These are phyloP conservation scores for Tinea semifulvella DNA, from an alignment of 2,888 invertebrate genomes.

Conservation along the genomic window DNA sequence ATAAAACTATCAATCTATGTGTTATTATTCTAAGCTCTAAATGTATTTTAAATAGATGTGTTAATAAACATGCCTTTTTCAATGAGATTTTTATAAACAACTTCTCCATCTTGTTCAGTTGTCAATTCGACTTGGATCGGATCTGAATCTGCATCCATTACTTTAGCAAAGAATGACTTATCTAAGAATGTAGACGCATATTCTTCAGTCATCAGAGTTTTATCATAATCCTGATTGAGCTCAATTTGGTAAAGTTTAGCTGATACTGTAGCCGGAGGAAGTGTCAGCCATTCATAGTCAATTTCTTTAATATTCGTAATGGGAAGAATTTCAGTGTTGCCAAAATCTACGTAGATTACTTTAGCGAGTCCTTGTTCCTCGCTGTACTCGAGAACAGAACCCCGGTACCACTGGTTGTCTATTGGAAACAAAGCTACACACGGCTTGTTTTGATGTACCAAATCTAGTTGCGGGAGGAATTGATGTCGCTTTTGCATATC, in stretches of 20 bases:
- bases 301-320: constrained; percentile 55
- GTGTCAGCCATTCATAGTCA: constrained; percentile 47
- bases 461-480: constrained; percentile 40
- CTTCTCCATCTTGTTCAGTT: constrained; percentile 28
- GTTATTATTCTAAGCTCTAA: no score
- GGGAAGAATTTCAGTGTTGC: constrained; percentile 68
- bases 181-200: constrained; percentile 36
- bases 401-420: constrained; percentile 78
- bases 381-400: constrained; percentile 63
- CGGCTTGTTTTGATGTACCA: constrained; percentile 56
- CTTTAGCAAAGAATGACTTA: constrained; percentile 38
- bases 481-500: constrained; percentile 53
- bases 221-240: constrained; percentile 36
- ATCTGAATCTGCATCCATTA: constrained; percentile 27
- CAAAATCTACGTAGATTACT: constrained; percentile 80
- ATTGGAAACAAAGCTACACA: constrained; percentile 71
- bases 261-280: constrained; percentile 61
- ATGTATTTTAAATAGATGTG: no score
- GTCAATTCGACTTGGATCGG: constrained; percentile 39
- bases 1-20: no score
- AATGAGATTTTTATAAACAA: constrained; percentile 39
- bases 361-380: constrained; percentile 48
- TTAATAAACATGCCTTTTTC: constrained; percentile 26
- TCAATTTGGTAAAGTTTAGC: constrained; percentile 50
- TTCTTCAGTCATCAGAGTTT: constrained; percentile 32